Conservation (phyloP, 2,888 invertebrate species). For the Oeneis ivallda region DNA sequence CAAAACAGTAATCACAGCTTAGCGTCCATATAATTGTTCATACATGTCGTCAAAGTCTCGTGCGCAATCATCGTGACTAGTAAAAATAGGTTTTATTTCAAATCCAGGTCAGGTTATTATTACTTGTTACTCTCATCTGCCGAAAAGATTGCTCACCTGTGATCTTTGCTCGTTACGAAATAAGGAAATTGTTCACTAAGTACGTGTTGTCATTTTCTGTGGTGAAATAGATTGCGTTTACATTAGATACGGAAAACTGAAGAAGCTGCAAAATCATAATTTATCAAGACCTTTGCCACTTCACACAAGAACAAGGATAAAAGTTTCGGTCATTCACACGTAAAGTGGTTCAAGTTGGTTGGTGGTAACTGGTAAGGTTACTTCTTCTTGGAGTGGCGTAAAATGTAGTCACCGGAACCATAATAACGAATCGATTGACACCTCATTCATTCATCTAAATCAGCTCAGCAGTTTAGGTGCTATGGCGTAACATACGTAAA, state of each 20-base stretch:
- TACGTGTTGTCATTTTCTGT: slow-evolving; percentile 28
- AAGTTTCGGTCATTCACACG: no score
- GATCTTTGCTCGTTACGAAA: slow-evolving; percentile 33
- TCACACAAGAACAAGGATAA: no score
- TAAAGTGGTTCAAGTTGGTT: no score
- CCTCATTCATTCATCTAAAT: no score
- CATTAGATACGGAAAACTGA: slow-evolving; percentile 1
- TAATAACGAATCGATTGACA: no score
- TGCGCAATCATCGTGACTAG: slow-evolving; percentile 37
- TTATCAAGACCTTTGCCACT: no score
- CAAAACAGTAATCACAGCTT: slow-evolving; percentile 16
- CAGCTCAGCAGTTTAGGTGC: no score
- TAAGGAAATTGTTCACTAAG: slow-evolving; percentile 28
- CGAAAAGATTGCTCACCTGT: slow-evolving; percentile 30
- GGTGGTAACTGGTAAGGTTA: no score
- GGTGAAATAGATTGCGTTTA: slow-evolving; percentile 25
- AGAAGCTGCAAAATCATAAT: neutral
- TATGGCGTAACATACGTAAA: no score
- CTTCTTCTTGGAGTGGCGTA: no score
- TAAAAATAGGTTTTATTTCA: slow-evolving; percentile 21
- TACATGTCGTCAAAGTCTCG: slow-evolving; percentile 21
- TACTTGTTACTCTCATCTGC: slow-evolving; percentile 29
- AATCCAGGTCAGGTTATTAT: slow-evolving; percentile 35
- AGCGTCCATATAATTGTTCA: slow-evolving; percentile 20
- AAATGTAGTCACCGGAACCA: no score